Percentiles rank a stretch among this genome's conserved stretches.
Conservation (phyloP, 64 coral and sea anemone species). For the Hydrozoanthus tunicans region DNA sequence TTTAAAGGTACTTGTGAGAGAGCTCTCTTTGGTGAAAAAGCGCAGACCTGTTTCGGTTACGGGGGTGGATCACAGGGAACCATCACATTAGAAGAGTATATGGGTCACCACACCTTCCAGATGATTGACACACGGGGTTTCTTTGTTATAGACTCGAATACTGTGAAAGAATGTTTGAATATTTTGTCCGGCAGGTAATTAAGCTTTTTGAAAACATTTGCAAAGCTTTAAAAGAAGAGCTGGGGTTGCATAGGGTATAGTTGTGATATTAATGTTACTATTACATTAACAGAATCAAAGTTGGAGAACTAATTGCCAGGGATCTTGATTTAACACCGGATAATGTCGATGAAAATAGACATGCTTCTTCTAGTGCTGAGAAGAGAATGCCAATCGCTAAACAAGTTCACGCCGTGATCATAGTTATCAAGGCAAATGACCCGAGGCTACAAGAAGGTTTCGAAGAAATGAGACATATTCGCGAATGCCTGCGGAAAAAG, state of each 20-base stretch:
- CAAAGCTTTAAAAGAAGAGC: too few relatives aligned
- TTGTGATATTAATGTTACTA: neutral
- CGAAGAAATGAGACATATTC: conserved; percentile 31
- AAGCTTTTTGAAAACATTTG: too few relatives aligned
- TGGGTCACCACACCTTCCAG: conserved; percentile 15
- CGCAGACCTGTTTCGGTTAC: conserved; percentile 66
- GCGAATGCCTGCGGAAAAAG: conserved; percentile 16
- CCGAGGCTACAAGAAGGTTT: conserved; percentile 3
- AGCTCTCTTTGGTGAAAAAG: conserved; percentile 58
- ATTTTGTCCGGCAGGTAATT: conserved; percentile 76
- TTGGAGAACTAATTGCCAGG: conserved; percentile 20
- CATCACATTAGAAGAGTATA: conserved; percentile 64
- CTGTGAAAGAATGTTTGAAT: conserved; percentile 63
- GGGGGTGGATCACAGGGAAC: conserved; percentile 70
- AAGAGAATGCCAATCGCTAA: conserved; percentile 7
- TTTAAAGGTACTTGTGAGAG: conserved; percentile 69
- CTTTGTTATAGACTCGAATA: conserved; percentile 49
- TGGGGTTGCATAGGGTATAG: too few relatives aligned
- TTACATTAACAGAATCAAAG: conserved; percentile 30
- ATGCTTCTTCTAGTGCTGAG: neutral
- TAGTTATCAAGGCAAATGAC: conserved; percentile 43
- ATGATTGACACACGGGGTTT: conserved; percentile 83
- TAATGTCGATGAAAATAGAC: too few relatives aligned
- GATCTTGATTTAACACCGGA: neutral
- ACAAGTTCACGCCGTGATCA: conserved; percentile 38